Evolutionary conservation across 1,140 invertebrate genomes (phyloP), one percentile per base, ranked within the genome.

Genomic region (Lasaia peninsularis): DNA sequence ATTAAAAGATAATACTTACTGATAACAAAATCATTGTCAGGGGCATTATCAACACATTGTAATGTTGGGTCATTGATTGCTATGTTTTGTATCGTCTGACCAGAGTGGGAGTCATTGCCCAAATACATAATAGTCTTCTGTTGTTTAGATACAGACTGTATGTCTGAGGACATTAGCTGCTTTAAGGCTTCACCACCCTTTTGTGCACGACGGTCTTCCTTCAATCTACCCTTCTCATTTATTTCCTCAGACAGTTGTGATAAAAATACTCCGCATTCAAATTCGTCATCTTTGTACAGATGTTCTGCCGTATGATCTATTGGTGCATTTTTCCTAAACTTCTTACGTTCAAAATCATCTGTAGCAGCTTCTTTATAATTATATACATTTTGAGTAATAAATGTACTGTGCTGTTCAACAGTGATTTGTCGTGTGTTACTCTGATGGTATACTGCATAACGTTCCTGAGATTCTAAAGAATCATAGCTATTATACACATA

Each of bases 1-100:
- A 48, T 48, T 48, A 21, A 48, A 48, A 52, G 28, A 48, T 52
- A 62, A 55, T 12, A 74, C 80, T 75, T 60, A 86, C 84, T 76
- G 63, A 71, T 54, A 40, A 64, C 49, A 58, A 73, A 65, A 56
- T 76, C 71, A 60, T 63, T 60, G 21, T 75, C 69, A 18, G 55
- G 51, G 0, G 65, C 69, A 14, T 50, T 60, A 32, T 55, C 55
- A 20, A 60, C 40, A 55, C 81, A 88, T 44, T 80, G 66, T 28
- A 85, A 32, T 0, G 54, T 52, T 0, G 82, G 81, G 60, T 86
- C 78, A 55, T 80, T 73, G 16, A 81, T 68, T 14, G 77, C 64
- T 54, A 88, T 88, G 48, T 82, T 86, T 58, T 88, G 83, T 31
- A 86, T 75, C 0, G 80, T 88, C 58, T 85, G 77, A 0, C 80